Conservation (phyloP, 2,888 invertebrate genomes). For the Harmothoe impar region DNA sequence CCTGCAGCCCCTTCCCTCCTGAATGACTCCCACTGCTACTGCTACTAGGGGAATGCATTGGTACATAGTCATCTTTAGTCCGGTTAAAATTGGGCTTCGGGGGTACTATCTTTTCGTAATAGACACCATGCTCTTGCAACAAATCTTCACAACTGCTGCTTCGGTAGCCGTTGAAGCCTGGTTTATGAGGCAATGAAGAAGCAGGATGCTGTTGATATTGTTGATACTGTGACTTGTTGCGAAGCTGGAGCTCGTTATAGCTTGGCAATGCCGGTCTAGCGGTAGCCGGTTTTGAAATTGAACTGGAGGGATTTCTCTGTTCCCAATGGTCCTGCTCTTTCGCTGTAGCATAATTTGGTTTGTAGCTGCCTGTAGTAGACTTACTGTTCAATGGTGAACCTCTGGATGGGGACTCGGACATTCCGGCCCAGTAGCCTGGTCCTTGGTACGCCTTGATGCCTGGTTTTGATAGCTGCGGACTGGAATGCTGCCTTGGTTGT, state of each 20-base stretch:
- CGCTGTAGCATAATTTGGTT: too few species aligned
- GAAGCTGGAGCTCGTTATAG: background rate
- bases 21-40: background rate
- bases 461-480: background rate
- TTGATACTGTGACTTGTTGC: constrained; percentile 15
- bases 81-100: background rate
- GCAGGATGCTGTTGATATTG: background rate
- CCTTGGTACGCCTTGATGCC: background rate
- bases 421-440: background rate
- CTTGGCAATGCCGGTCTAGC: background rate
- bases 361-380: too few species aligned
- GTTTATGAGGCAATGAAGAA: background rate
- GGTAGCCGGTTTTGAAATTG: background rate
- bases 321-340: background rate
- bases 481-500: background rate
- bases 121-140: background rate
- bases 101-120: background rate
- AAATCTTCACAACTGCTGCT: background rate
- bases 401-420: background rate
- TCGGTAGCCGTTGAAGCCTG: background rate
- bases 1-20: background rate
- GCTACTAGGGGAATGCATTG: background rate
- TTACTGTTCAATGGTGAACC: background rate
- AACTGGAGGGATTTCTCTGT: background rate
- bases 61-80: background rate